Percentiles rank a stretch among this genome's conserved stretches.
phyloP scores from a whole-genome alignment of 2,888 invertebrate genomes.

The Phengaris alcon region DNA sequence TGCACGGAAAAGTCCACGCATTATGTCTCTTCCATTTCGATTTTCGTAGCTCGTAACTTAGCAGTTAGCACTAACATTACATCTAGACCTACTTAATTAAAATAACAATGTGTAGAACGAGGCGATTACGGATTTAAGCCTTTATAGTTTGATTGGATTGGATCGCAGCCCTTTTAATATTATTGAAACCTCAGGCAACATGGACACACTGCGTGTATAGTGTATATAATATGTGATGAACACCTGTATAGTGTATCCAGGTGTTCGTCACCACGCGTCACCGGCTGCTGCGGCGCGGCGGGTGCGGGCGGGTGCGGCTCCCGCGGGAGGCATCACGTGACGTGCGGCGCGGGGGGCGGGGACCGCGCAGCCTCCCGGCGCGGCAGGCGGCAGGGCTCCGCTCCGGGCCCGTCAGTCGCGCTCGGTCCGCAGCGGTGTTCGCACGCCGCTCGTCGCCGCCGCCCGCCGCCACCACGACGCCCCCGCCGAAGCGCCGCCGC shows the following conservation, averaged over 20 bases:
- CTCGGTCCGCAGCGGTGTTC: conserved; percentile 46
- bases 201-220: not conserved
- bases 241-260: too few relatives aligned
- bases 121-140: too few relatives aligned
- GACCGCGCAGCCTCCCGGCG: conserved; percentile 49
- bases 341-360: conserved; percentile 32
- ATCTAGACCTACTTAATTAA: too few relatives aligned
- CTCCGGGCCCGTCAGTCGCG: conserved; percentile 50
- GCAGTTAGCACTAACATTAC: too few relatives aligned
- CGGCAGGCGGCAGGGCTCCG: conserved; percentile 48
- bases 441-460: conserved; percentile 42
- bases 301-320: conserved; percentile 30
- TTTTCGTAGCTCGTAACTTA: too few relatives aligned
- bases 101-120: too few relatives aligned
- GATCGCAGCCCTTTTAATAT: not conserved
- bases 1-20: too few relatives aligned
- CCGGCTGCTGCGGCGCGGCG: conserved; percentile 22
- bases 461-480: conserved; percentile 43
- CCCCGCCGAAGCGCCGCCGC: conserved; percentile 42
- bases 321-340: conserved; percentile 13
- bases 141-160: not conserved
- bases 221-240: too few relatives aligned
- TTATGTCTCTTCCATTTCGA: too few relatives aligned
- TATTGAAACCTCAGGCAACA: not conserved
- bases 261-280: not conserved